A percentile compares a stretch with the other conserved stretches of the same genome.
Conservation (phyloP, 1,140 invertebrate species). For the Drosophila mojavensis region DNA sequence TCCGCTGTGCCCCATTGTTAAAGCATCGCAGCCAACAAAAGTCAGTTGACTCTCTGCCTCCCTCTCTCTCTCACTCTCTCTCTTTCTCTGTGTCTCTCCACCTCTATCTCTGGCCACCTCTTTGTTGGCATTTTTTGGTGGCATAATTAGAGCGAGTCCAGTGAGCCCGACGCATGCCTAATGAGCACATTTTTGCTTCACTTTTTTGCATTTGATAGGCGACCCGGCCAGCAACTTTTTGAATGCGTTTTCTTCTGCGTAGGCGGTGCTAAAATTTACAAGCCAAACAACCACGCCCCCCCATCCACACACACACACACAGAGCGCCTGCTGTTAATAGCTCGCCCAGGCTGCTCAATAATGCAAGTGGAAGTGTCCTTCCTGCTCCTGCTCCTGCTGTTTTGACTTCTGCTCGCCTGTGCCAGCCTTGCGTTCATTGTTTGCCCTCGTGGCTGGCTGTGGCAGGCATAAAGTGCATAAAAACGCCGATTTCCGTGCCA, state of each 20-base stretch:
- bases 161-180: slow-evolving; percentile 60
- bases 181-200: slow-evolving; percentile 56
- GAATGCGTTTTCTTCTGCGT: slow-evolving; percentile 14
- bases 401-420: slow-evolving; percentile 9
- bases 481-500: slow-evolving; percentile 50
- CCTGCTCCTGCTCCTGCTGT: not conserved
- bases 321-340: slow-evolving; percentile 5
- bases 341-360: slow-evolving; percentile 39
- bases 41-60: not conserved
- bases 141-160: slow-evolving; percentile 66
- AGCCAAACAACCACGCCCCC: slow-evolving; percentile 32
- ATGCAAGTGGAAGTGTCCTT: slow-evolving; percentile 35
- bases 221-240: slow-evolving; percentile 21
- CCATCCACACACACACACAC: too few relatives aligned
- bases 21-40: slow-evolving; percentile 20
- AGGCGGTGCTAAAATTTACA: slow-evolving; percentile 46
- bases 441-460: slow-evolving; percentile 32
- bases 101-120: not conserved
- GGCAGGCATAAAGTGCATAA: slow-evolving; percentile 48
- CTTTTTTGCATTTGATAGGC: slow-evolving; percentile 69
- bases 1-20: slow-evolving; percentile 35
- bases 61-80: not conserved
- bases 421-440: slow-evolving; percentile 17
- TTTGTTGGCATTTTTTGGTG: slow-evolving; percentile 18
- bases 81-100: not conserved